A percentile compares a stretch with the other conserved stretches of the same genome.
Evolutionary conservation across 2,797 vertebrate genomes (phyloP).

Genomic region (Pseudomugil tenellus): DNA sequence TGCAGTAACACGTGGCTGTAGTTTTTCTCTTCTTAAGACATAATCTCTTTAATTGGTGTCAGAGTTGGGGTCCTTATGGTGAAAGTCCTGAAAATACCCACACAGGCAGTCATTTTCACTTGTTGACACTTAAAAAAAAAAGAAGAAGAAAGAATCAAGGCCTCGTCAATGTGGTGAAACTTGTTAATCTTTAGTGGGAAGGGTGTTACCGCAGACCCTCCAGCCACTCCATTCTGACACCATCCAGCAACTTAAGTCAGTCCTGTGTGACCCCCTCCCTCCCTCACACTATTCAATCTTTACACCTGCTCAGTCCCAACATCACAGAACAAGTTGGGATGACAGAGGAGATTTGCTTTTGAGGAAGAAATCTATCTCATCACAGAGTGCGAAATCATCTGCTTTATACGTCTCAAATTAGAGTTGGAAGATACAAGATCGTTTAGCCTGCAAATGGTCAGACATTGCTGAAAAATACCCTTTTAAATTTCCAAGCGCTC

Average conservation of each 20-base stretch:
- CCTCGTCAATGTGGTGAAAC: constrained; percentile 83
- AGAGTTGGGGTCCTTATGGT: constrained; percentile 85
- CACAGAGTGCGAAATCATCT: constrained; percentile 3
- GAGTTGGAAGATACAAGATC: not conserved
- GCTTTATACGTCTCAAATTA: constrained; percentile 7
- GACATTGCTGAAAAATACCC: not conserved
- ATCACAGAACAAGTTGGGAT: constrained; percentile 17
- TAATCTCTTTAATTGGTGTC: constrained; percentile 99
- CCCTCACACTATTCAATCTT: constrained; percentile 38
- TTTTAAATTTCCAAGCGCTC: not conserved
- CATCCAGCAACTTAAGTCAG: constrained; percentile 74
- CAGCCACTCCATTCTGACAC: constrained; percentile 77
- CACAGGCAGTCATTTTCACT: constrained; percentile 87
- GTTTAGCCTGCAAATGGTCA: not conserved
- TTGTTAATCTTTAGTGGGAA: constrained; percentile 64
- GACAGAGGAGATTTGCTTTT: constrained; percentile 30
- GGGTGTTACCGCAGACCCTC: constrained; percentile 86
- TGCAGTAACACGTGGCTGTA: constrained; percentile 83
- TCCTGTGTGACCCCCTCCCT: constrained; percentile 50
- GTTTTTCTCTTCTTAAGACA: constrained; percentile 90
- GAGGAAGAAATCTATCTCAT: constrained; percentile 31
- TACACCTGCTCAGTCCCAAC: constrained; percentile 51
- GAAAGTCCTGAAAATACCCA: constrained; percentile 90
- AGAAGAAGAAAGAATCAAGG: constrained; percentile 80
- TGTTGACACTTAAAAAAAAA: constrained; percentile 82